These are phyloP conservation scores for Pungitius pungitius DNA, from an alignment of 2,113 vertebrate genomes.

Conservation along the genomic window DNA sequence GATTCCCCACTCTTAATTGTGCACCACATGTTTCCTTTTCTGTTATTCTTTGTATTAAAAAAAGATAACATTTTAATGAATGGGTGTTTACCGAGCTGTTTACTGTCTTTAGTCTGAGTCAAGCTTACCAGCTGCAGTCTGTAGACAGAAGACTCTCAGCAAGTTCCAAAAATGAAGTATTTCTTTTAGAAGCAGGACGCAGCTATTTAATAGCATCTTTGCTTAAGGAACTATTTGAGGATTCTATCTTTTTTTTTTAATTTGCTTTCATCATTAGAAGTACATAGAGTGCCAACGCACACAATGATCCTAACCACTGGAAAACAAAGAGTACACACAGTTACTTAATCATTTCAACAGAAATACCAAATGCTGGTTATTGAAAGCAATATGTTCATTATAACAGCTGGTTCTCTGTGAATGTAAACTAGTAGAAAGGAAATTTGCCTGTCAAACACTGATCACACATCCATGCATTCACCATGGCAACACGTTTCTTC, in stretches of 20 bases:
- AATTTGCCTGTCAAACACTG: conserved; percentile 35
- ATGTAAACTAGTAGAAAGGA: conserved; percentile 27
- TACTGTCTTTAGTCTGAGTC: background rate
- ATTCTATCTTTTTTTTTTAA: background rate
- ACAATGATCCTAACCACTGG: background rate
- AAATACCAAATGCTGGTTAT: background rate
- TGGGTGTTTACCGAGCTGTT: background rate
- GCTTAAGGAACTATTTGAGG: background rate
- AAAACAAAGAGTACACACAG: background rate
- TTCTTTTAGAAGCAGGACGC: background rate
- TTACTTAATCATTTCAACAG: background rate
- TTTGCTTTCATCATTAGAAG: background rate
- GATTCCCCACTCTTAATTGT: background rate
- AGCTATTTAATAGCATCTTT: background rate
- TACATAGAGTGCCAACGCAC: background rate
- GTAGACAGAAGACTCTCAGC: background rate
- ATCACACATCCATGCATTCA: conserved; percentile 39
- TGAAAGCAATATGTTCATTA: conserved; percentile 1
- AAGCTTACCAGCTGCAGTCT: background rate
- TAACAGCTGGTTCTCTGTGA: conserved; percentile 26
- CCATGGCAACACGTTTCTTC: conserved; percentile 67
- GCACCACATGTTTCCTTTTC: background rate
- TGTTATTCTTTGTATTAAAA: background rate
- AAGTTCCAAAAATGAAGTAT: background rate
- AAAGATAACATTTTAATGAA: background rate